Conservation (phyloP, 23 tunicate genomes). For the Aplidium turbinatum region DNA sequence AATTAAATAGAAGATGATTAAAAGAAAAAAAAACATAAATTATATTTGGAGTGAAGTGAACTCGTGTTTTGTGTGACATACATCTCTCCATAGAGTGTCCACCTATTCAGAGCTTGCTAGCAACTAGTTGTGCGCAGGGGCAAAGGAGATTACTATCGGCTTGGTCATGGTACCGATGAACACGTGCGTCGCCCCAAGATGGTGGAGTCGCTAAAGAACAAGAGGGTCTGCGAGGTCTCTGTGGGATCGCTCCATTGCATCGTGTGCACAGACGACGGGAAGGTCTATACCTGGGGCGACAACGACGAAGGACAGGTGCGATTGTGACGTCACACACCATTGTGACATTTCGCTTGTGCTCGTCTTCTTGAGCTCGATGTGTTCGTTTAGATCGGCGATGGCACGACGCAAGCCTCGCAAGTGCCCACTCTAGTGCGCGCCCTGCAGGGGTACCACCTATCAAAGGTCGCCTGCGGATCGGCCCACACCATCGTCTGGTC, state of each 20-base stretch:
- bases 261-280: constrained; percentile 73
- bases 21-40: too few species aligned
- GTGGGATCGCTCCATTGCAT: constrained; percentile 86
- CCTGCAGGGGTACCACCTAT: constrained; percentile 55
- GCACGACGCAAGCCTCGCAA: constrained; percentile 63
- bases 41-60: too few species aligned
- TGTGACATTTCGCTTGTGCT: not conserved
- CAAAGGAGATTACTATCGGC: constrained; percentile 88
- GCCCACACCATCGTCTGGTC: constrained; percentile 94
- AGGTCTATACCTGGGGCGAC: constrained; percentile 92
- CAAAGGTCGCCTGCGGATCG: constrained; percentile 85
- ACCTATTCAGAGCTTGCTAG: too few species aligned
- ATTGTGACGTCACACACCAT: not conserved
- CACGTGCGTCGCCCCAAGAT: constrained; percentile 68
- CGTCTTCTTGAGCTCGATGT: not conserved
- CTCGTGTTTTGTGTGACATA: too few species aligned
- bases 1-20: too few species aligned
- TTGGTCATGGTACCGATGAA: constrained; percentile 85
- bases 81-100: too few species aligned
- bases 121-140: constrained; percentile 54
- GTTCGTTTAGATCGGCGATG: constrained; percentile 70
- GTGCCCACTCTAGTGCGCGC: constrained; percentile 45
- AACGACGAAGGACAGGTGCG: constrained; percentile 95
- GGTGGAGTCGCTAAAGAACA: constrained; percentile 56
- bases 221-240: constrained; percentile 59